Evolutionary conservation across 2,113 vertebrate genomes (phyloP).

Genomic region (Corvus hawaiiensis): DNA sequence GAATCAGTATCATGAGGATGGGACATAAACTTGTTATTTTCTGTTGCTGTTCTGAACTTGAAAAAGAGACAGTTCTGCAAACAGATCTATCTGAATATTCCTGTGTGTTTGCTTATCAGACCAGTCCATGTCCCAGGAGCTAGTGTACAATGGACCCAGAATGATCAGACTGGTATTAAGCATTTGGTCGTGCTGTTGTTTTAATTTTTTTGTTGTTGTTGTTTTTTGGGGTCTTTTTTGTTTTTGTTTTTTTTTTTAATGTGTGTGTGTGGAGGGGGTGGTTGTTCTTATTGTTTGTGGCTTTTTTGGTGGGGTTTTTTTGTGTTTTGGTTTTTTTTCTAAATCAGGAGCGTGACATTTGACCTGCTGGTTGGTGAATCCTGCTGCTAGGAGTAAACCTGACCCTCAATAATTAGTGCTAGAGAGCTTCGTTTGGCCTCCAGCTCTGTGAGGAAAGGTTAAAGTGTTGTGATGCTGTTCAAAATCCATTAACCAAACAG

Average conservation of each 20-base stretch:
- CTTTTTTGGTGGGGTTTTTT: not conserved
- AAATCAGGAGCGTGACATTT: not conserved
- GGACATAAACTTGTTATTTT: not conserved
- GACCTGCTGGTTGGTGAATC: not conserved
- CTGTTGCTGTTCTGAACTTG: not conserved
- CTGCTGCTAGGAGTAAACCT: not conserved
- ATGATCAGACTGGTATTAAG: not conserved
- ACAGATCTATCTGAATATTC: not conserved
- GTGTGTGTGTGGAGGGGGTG: not conserved
- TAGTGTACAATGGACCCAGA: not conserved
- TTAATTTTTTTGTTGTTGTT: not conserved
- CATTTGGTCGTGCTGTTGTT: not conserved
- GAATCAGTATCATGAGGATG: accelerated
- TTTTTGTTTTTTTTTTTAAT: not conserved
- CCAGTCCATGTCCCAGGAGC: not conserved
- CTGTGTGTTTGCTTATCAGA: not conserved
- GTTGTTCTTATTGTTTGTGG: not conserved
- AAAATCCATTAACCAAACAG: constrained; percentile 38
- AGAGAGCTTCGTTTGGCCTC: not conserved
- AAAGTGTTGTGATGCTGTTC: not conserved
- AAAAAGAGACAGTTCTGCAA: not conserved
- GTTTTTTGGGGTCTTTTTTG: not conserved
- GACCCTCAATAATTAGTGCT: not conserved
- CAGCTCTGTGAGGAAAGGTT: not conserved
- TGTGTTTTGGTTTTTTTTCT: not conserved